phyloP scores from a whole-genome alignment of 2,888 invertebrate species.

The Falcaria lacertinaria region DNA sequence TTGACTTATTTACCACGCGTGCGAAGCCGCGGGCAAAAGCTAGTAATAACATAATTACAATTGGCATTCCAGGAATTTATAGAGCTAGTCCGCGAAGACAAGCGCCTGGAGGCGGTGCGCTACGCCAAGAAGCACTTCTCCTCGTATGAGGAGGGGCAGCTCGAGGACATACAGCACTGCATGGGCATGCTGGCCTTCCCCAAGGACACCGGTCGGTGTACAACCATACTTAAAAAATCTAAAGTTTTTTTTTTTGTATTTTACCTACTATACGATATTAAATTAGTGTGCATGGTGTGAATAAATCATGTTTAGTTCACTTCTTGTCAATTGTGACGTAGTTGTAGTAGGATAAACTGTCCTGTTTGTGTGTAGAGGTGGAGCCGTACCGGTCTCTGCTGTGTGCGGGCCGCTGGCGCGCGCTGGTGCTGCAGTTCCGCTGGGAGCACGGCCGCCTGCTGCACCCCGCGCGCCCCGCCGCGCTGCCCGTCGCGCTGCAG shows the following conservation, averaged over 20 bases:
- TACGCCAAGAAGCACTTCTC: slow-evolving; percentile 97
- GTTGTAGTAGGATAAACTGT: no score
- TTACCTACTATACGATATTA: no score
- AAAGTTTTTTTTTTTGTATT: no score
- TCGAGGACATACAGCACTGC: slow-evolving; percentile 93
- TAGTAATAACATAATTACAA: no score
- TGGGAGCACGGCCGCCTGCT: slow-evolving; percentile 96
- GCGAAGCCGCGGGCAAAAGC: no score
- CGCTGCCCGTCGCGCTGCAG: slow-evolving; percentile 93
- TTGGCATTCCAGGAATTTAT: slow-evolving; percentile 90
- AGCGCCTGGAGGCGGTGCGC: slow-evolving; percentile 94
- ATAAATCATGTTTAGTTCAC: no score
- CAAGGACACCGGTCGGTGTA: slow-evolving; percentile 83
- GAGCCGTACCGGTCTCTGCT: slow-evolving; percentile 86
- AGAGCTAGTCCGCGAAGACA: slow-evolving; percentile 92
- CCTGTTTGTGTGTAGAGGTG: slow-evolving; percentile 70
- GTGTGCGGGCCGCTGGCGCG: slow-evolving; percentile 86
- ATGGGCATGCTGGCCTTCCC: slow-evolving; percentile 98
- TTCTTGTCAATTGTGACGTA: no score
- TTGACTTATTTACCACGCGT: no score
- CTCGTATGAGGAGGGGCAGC: slow-evolving; percentile 90
- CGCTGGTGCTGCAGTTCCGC: slow-evolving; percentile 93
- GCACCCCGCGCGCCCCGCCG: slow-evolving; percentile 94
- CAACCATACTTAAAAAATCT: no score
- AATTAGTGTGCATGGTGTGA: no score